These are phyloP conservation scores for Corythaixoides concolor DNA, from an alignment of 2,113 vertebrate species.

Conservation along the genomic window DNA sequence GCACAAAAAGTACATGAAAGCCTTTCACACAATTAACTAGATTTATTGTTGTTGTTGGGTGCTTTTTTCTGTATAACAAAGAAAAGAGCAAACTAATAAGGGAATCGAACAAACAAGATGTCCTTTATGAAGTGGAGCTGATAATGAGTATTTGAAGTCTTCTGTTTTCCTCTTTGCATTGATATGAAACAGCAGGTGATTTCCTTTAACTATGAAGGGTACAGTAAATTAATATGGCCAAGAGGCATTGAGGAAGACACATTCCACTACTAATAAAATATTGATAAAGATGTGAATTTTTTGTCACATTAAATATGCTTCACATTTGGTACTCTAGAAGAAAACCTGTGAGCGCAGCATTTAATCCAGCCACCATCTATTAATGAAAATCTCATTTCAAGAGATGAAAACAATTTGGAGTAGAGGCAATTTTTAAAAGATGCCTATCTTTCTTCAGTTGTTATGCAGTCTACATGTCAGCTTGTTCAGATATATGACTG, in stretches of 20 bases:
- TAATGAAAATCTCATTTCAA: constrained; percentile 34
- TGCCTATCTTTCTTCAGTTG: neutral
- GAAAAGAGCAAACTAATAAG: constrained; percentile 6
- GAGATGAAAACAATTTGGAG: neutral
- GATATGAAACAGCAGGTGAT: constrained; percentile 45
- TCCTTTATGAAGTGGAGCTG: constrained; percentile 1
- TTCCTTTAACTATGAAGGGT: constrained; percentile 11
- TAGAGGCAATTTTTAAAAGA: neutral
- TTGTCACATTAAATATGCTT: constrained; percentile 44
- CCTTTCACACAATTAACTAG: constrained; percentile 11
- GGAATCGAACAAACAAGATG: neutral
- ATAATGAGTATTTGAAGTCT: constrained; percentile 28
- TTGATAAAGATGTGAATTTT: constrained; percentile 34
- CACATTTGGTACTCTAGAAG: neutral
- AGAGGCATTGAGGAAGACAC: constrained; percentile 12
- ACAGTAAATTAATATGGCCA: constrained; percentile 49
- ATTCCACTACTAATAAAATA: constrained; percentile 49
- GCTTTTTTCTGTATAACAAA: neutral
- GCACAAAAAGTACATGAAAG: neutral
- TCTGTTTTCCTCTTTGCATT: constrained; percentile 6
- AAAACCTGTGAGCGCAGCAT: neutral
- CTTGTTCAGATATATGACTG: neutral
- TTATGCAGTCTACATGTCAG: neutral
- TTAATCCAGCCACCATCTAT: constrained; percentile 11
- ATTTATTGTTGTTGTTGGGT: neutral